Evolutionary conservation across 2,888 invertebrate genomes (phyloP).

Genomic region (Merodon equestris): DNA sequence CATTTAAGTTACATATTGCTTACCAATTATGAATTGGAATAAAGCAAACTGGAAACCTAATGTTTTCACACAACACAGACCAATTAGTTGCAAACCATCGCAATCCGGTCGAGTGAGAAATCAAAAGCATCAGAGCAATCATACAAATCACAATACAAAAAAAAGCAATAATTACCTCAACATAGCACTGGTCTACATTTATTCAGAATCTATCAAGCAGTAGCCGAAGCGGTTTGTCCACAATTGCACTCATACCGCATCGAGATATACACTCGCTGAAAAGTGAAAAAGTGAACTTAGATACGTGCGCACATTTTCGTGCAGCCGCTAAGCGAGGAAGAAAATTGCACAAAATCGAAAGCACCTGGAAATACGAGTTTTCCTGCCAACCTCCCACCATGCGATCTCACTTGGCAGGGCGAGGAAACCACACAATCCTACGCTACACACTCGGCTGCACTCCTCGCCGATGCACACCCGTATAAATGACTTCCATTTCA

Average conservation of each 20-base stretch:
- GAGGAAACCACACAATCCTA: conserved; percentile 58
- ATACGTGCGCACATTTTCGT: no score
- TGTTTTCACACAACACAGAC: no score
- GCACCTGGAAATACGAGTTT: conserved; percentile 63
- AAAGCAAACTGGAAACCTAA: no score
- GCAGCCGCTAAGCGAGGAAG: conserved; percentile 16
- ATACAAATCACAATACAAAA: neutral
- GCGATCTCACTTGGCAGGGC: conserved; percentile 32
- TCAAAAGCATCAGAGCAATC: no score
- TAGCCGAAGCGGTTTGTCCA: conserved; percentile 55
- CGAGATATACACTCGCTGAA: conserved; percentile 1
- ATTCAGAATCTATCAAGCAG: conserved; percentile 36
- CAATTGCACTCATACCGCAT: conserved; percentile 28
- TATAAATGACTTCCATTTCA: conserved; percentile 59
- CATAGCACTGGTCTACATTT: conserved; percentile 42
- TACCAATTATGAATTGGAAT: no score
- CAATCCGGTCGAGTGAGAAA: no score
- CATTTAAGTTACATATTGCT: no score
- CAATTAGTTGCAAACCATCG: no score
- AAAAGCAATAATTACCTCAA: conserved; percentile 28
- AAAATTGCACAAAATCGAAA: conserved; percentile 54
- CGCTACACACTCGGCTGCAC: conserved; percentile 45
- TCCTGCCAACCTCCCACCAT: conserved; percentile 2
- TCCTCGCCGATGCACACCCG: conserved; percentile 41
- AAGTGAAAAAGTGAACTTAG: conserved; percentile 51